Conservation (phyloP, 2,113 vertebrate genomes). For the Meles meles region DNA sequence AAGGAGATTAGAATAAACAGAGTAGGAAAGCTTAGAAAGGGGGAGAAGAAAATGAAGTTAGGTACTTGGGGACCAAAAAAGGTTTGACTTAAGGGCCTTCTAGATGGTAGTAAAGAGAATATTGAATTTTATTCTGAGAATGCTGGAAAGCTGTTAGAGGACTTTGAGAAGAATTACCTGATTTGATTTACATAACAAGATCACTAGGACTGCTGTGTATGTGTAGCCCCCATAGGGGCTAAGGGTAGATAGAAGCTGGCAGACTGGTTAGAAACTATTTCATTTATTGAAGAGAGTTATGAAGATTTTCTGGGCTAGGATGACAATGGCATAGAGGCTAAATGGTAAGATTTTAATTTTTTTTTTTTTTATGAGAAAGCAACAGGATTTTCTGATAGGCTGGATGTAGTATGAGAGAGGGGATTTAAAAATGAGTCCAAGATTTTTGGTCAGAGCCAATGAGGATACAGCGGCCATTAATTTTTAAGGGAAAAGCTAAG, state of each 20-base stretch:
- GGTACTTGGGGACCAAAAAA: neutral
- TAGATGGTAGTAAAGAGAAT: neutral
- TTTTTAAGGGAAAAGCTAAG: neutral
- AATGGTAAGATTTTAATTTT: neutral
- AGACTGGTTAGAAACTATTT: neutral
- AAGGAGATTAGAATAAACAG: neutral
- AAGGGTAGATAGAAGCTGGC: neutral
- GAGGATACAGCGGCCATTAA: neutral
- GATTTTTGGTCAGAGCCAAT: neutral
- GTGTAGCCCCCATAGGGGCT: neutral
- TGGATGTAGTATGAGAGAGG: neutral
- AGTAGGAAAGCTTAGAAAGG: neutral
- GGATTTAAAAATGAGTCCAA: neutral
- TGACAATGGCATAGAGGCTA: neutral
- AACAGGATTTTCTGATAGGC: neutral
- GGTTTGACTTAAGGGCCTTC: neutral
- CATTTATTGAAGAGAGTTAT: neutral
- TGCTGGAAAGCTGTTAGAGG: neutral
- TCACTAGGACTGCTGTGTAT: neutral
- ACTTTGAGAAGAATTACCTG: neutral
- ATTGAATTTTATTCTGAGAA: neutral
- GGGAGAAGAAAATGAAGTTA: neutral
- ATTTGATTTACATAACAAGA: neutral
- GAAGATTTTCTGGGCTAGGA: neutral
- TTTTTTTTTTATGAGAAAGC: neutral